Base-by-base conservation (phyloP, 2,888 invertebrate genomes). In the Strigamia maritima region DNA sequence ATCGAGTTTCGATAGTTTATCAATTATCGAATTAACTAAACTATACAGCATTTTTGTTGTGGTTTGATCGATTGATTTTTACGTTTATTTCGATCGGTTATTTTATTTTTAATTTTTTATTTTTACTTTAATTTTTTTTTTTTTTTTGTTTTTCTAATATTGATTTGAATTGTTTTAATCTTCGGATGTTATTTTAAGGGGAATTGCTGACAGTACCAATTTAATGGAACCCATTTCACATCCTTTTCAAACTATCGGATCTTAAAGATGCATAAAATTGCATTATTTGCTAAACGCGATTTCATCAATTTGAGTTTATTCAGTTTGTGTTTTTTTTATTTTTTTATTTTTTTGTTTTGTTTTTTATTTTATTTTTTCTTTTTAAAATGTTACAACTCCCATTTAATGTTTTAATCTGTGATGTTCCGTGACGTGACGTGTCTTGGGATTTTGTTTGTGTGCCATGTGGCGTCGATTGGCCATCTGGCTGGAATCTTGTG, bases 401-500 rank as follows among this genome's bases (percentile, higher is more conserved):
- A 44, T n/a, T 49, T 49, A 49, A 49, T 49, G 49, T 49, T 19
- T 49, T 49, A n/a, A 49, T 65, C 65, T 65, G 65, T 65, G 8
- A 24, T 65, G 26, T 65, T 49, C 3, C 49, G 65, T 65, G 65
- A 26, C 60, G 19, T 60, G 22, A 60, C 65, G 65, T 65, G 65
- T 65, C 26, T 65, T 77, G 40, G 24, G 28, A 40, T 22, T 75
- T 75, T 28, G 22, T 38, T 40, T 19, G 75, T 75, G 75, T 40
- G 75, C 40, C 22, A 35, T 38, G 40, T 75, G 40, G 40, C 35
- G 40, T 35, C 40, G 35, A 75, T 75, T 75, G 31, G 75, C 35
- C 75, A 38, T 75, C 40, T 75, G 75, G 75, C 38, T 74, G 65
- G 65, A 65, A 65, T 65, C 65, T 65, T 28, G 65, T 74, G 35